Conservation (phyloP, 2,888 invertebrate genomes). For the Adineta ricciae region DNA sequence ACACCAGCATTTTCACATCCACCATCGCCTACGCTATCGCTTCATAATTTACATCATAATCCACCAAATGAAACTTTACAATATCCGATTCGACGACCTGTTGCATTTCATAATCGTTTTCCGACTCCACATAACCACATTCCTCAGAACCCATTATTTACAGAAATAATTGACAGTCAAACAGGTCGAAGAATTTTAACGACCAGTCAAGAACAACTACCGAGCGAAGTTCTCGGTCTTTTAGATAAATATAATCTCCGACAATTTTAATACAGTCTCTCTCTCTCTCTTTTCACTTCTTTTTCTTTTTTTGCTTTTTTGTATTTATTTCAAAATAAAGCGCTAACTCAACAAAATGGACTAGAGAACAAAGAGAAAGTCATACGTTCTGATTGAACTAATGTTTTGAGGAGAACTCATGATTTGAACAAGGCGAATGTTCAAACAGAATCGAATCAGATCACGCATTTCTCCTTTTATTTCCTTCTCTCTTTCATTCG, state of each 20-base stretch:
- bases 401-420: not conserved
- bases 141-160: not conserved
- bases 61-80: not conserved
- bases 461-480: too few species aligned
- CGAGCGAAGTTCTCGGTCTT: not conserved
- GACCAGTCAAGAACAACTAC: not conserved
- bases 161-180: conserved; percentile 5
- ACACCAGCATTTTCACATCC: not conserved
- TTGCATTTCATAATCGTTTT: not conserved
- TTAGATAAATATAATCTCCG: conserved; percentile 8
- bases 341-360: not conserved
- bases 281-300: too few species aligned
- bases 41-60: not conserved
- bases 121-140: not conserved
- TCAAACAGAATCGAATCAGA: not conserved
- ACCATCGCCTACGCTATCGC: not conserved
- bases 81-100: not conserved
- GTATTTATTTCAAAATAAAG: not conserved
- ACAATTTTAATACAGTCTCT: not conserved
- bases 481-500: not conserved
- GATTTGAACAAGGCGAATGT: not conserved
- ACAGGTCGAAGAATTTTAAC: not conserved
- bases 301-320: not conserved
- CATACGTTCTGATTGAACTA: not conserved
- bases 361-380: not conserved